Evolutionary conservation across 2,888 invertebrate genomes (phyloP).

Genomic region (Andrena fulva): DNA sequence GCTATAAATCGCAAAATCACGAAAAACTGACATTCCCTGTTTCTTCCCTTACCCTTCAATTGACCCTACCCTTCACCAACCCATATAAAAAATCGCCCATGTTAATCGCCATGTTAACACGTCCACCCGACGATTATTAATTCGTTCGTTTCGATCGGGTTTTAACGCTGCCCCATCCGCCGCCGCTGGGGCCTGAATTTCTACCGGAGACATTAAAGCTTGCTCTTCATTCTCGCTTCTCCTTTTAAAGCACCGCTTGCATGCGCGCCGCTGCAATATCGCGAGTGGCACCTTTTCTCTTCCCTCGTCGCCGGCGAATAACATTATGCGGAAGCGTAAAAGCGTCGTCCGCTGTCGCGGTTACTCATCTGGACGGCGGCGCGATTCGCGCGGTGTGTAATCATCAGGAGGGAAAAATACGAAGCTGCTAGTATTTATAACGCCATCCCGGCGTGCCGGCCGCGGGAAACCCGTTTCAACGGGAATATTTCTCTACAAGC

Average conservation of each 20-base stretch:
- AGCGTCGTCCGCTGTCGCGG: background rate
- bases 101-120: too few species aligned
- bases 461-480: background rate
- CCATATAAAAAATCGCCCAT: too few species aligned
- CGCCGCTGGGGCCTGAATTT: background rate
- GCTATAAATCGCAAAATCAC: too few species aligned
- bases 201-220: slow-evolving; percentile 6
- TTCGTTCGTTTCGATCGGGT: background rate
- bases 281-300: slow-evolving; percentile 7
- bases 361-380: slow-evolving; percentile 33
- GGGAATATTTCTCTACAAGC: background rate
- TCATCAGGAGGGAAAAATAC: slow-evolving; percentile 29
- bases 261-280: slow-evolving; percentile 8
- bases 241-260: background rate
- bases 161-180: background rate
- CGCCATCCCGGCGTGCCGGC: background rate
- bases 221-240: background rate
- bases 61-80: too few species aligned
- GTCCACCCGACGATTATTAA: background rate
- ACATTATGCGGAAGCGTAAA: slow-evolving; percentile 6
- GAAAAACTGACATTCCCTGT: too few species aligned
- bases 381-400: slow-evolving; percentile 21
- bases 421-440: slow-evolving; percentile 15
- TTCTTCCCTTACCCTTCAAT: too few species aligned
- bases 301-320: slow-evolving; percentile 10